Evolutionary conservation across 2,888 invertebrate genomes (phyloP).

Genomic region (Seira musarum): DNA sequence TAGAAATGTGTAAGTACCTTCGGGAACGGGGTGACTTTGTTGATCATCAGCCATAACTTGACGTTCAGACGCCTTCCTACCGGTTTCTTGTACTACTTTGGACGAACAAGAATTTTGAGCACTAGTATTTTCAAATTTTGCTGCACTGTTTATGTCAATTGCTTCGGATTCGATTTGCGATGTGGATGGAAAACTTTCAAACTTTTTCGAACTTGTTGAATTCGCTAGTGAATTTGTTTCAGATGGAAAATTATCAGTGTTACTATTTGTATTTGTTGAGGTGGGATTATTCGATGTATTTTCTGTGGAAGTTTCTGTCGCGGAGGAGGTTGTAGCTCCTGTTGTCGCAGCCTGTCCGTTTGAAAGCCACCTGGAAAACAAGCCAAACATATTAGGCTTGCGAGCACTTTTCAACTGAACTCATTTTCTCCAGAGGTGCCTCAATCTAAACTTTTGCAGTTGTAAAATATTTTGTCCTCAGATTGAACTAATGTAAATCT

Average conservation of each 20-base stretch:
- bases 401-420: constrained; percentile 52
- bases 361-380: constrained; percentile 69
- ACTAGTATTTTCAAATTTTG: too few relatives aligned
- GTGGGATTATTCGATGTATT: not conserved
- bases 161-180: too few relatives aligned
- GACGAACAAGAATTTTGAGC: too few relatives aligned
- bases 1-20: constrained; percentile 36
- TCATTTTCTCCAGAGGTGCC: constrained; percentile 28
- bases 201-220: not conserved
- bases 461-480: not conserved
- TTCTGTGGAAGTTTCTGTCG: constrained; percentile 16
- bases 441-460: constrained; percentile 28
- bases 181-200: not conserved
- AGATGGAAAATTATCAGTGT: too few relatives aligned
- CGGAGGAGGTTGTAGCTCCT: constrained; percentile 36
- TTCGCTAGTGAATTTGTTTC: too few relatives aligned
- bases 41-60: constrained; percentile 36
- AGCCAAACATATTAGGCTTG: constrained; percentile 66
- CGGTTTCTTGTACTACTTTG: too few relatives aligned
- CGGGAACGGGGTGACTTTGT: constrained; percentile 36
- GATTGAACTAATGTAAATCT: too few relatives aligned
- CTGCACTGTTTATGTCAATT: too few relatives aligned
- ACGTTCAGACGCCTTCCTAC: not conserved
- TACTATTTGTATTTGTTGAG: too few relatives aligned
- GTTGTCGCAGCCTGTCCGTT: constrained; percentile 61